phyloP scores from a whole-genome alignment of 2,113 vertebrate species.

The Phalacrocorax pelagicus region DNA sequence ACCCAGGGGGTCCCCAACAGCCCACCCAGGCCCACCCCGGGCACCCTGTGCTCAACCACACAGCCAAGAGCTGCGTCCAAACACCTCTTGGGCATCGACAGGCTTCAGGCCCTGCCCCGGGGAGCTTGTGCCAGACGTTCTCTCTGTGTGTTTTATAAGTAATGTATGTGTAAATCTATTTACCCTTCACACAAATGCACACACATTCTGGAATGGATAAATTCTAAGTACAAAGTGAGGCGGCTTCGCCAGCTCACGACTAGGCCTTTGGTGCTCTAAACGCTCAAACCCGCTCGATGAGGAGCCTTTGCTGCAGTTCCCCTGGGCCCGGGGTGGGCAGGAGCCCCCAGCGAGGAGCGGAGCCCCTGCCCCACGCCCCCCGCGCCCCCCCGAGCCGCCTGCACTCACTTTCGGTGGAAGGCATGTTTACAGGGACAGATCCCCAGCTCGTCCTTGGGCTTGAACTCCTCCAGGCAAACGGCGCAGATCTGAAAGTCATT shows the following conservation, averaged over 20 bases:
- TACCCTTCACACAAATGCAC: background rate
- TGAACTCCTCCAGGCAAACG: constrained; percentile 98
- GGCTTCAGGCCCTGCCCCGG: background rate
- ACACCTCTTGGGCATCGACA: too few species aligned
- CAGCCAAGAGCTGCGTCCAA: fast-evolving
- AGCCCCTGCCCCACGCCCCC: too few species aligned
- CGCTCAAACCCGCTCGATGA: fast-evolving
- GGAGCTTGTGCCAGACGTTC: background rate
- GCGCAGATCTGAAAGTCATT: constrained; percentile 88
- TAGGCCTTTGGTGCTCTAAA: background rate
- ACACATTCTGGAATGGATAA: background rate
- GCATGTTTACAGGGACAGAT: constrained; percentile 99
- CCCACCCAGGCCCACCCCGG: too few species aligned
- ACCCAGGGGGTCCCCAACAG: too few species aligned
- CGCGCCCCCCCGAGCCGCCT: too few species aligned
- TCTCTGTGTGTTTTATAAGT: background rate
- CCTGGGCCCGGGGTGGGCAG: background rate
- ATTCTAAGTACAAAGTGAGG: too few species aligned
- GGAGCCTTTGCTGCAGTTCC: background rate
- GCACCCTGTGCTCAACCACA: background rate
- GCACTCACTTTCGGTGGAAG: constrained; percentile 98
- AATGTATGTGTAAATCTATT: background rate
- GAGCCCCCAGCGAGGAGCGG: background rate
- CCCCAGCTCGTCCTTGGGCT: constrained; percentile 96
- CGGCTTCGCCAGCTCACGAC: background rate